Evolutionary conservation across 2,797 vertebrate species (phyloP), one percentile per base, ranked within the genome.

Genomic region (Oophaga sylvatica): DNA sequence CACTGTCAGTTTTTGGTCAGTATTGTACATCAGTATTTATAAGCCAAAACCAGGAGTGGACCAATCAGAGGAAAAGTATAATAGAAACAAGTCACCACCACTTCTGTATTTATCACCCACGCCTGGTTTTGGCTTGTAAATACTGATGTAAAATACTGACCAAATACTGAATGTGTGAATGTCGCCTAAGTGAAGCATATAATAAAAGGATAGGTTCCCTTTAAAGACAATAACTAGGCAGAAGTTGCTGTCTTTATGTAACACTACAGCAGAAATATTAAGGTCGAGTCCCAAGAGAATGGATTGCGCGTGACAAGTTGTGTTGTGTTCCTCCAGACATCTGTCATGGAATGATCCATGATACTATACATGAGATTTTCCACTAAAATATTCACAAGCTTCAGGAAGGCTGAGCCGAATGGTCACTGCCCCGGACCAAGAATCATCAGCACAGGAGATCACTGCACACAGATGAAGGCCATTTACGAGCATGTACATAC

Each of bases 211-310:
- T 59, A 26, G 53, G 5, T 19, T 53, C 45, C 75, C 59, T 62
- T 82, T 87, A 78, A 65, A 41, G 26, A 12, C 19, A 68, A 57
- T 26, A 26, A n/a, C 13, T 41, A 68, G 76, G 53, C 53, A 35
- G 68, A 62, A 26, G 19, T 59, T 10, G 22, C 31, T 17, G 7
- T 45, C 7, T n/a, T n/a, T 26, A 15, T 75, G 68, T 84, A n/a
- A 75, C 57, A 57, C 31, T 15, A 75, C n/a, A 41, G 7, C 48
- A 84, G 9, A 62, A 73, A 80, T 57, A 86, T 59, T 19, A 79
- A 79, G 84, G 84, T 86, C 84, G 26, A 63, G 5, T 53, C 84
- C 62, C 84, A 9, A 1, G 76, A 67, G 84, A 57, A 80, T 68
- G 80, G 56, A 29, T 12, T 13, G 31, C 29, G 7, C 31, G 13